These are phyloP conservation scores for Phalangium opilio DNA, from an alignment of 2,888 invertebrate species.

Conservation along the genomic window DNA sequence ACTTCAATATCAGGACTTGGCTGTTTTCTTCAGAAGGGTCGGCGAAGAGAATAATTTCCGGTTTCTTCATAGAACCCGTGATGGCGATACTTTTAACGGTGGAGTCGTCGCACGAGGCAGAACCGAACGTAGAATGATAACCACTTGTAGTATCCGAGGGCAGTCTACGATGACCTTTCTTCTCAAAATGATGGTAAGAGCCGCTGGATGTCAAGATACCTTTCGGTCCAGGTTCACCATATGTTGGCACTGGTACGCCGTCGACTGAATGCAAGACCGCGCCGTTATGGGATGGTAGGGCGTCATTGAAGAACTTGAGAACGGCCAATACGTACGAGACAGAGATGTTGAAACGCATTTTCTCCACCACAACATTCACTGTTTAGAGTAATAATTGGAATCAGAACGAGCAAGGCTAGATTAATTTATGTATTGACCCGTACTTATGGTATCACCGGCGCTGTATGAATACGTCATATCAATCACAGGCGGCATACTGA, in stretches of 20 bases:
- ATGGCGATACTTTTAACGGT: conserved; percentile 47
- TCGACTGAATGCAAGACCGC: conserved; percentile 3
- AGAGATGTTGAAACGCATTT: conserved; percentile 53
- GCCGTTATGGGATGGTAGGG: conserved; percentile 41
- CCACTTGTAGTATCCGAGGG: conserved; percentile 44
- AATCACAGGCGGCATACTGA: conserved; percentile 45
- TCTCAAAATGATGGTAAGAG: background rate
- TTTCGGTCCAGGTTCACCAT: conserved; percentile 1
- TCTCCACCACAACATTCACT: conserved; percentile 55
- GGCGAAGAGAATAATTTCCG: conserved; percentile 59
- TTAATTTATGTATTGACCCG: too few species aligned
- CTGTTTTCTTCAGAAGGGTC: conserved; percentile 33
- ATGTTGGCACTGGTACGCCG: conserved; percentile 8
- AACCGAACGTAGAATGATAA: conserved; percentile 39
- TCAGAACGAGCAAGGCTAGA: background rate
- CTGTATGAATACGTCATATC: conserved; percentile 50
- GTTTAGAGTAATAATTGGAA: conserved; percentile 24
- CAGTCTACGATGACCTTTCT: conserved; percentile 33
- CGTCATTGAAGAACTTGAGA: conserved; percentile 44
- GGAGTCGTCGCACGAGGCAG: conserved; percentile 30
- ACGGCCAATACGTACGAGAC: conserved; percentile 49
- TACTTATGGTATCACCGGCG: conserved; percentile 39
- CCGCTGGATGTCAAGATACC: background rate
- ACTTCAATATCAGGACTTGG: conserved; percentile 48
- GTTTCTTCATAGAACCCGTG: conserved; percentile 55